Conservation (phyloP, 2,888 invertebrate genomes). For the Chaetogeoica ovagalla region DNA sequence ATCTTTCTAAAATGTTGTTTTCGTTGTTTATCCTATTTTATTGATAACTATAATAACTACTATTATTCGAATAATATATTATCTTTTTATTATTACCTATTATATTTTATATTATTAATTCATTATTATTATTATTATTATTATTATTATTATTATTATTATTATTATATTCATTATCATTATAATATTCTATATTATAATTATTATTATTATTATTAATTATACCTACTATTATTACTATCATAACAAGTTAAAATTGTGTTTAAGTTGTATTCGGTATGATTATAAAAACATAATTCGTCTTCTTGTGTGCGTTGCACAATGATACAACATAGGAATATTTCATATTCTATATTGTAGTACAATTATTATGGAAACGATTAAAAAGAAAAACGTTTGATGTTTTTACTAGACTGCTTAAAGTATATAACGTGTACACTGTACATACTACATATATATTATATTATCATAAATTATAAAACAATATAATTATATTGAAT, state of each 20-base stretch:
- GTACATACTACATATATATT: not conserved
- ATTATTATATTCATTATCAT: conserved; percentile 22
- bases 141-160: conserved; percentile 23
- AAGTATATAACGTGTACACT: conserved; percentile 1
- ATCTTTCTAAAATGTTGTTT: no score
- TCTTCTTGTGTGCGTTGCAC: no score
- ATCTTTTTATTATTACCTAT: not conserved
- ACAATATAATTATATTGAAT: no score
- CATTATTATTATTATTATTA: conserved; percentile 22
- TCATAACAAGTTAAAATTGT: not conserved
- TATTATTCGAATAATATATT: no score
- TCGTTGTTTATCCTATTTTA: no score
- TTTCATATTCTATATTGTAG: no score
- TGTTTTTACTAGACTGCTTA: conserved; percentile 45
- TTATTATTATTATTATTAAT: conserved; percentile 21
- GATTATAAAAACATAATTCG: no score
- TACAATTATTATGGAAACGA: no score
- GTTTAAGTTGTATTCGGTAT: no score
- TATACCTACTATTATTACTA: conserved; percentile 10
- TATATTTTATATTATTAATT: conserved; percentile 6
- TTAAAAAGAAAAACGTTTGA: conserved; percentile 16
- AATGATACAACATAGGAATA: no score
- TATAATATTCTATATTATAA: not conserved
- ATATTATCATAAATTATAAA: no score
- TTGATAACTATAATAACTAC: no score